phyloP scores from a whole-genome alignment of 1,140 invertebrate species.

The Drosophila albomicans region DNA sequence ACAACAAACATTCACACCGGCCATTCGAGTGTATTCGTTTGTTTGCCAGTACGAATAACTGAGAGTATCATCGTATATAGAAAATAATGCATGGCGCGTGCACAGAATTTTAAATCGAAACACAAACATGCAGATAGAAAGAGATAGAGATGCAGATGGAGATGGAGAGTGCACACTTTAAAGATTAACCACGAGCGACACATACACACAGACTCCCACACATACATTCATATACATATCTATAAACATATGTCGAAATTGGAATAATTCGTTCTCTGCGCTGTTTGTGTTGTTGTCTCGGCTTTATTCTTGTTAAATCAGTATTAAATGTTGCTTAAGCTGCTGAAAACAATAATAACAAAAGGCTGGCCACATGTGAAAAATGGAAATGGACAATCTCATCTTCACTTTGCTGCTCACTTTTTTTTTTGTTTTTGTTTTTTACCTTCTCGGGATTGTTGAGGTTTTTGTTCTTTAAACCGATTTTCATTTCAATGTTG shows the following conservation, averaged over 20 bases:
- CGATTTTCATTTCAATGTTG: constrained; percentile 53
- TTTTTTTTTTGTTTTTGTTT: constrained; percentile 39
- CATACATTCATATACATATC: background rate
- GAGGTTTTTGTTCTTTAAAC: constrained; percentile 51
- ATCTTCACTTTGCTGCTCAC: constrained; percentile 24
- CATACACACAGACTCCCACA: background rate
- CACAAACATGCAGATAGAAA: constrained; percentile 55
- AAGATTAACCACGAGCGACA: constrained; percentile 72
- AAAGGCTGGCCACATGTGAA: constrained; percentile 48
- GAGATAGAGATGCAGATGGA: background rate
- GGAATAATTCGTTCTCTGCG: constrained; percentile 49
- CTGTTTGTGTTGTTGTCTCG: constrained; percentile 37
- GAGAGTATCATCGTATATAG: constrained; percentile 46
- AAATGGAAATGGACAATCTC: constrained; percentile 53
- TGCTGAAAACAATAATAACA: constrained; percentile 71
- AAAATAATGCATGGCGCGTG: constrained; percentile 75
- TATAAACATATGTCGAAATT: constrained; percentile 41
- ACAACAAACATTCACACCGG: constrained; percentile 24
- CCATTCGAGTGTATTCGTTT: background rate
- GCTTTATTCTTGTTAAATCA: constrained; percentile 71
- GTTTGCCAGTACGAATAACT: background rate
- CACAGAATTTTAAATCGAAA: constrained; percentile 77
- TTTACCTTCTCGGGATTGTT: constrained; percentile 34
- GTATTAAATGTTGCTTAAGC: constrained; percentile 76
- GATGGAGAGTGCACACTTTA: constrained; percentile 62